Base-by-base conservation (phyloP, 1,140 invertebrate species). In the Myzus persicae region DNA sequence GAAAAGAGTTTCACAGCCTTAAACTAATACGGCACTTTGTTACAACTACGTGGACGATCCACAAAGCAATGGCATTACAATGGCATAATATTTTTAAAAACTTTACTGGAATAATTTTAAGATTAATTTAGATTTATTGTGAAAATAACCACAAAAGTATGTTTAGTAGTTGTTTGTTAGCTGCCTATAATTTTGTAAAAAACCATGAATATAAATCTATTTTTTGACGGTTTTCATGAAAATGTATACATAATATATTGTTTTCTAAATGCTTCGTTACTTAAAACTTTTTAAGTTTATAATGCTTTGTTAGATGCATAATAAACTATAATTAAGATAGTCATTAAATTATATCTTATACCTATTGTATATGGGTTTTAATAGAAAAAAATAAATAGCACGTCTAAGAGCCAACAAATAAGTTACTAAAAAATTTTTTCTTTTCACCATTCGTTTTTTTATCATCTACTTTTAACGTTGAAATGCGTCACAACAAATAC, bases 61-160 rank as follows among this genome's bases (percentile, higher is more conserved):
- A 36, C n/a, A 81, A 81, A 36, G 76, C 20, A 76, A 76, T 81
- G 67, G 1, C 31, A 76, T 76, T 18, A 76, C 20, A n/a, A 76
- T 82, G 7, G 36, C 7, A 11, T 38, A 82, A 82, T 82, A 38
- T 84, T 84, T 84, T 40, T 84, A 26, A 84, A 84, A 42, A 40
- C 82, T 11, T 81, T 36, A 14, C 38, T 14, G 40, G 82, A 42
- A 84, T 84, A 84, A 84, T 84, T 84, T 84, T 31, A 42, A 38
- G 24, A 84, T 84, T 84, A 42, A 84, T 84, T 84, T 84, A 42
- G 38, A 84, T 84, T 84, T 84, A 42, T 84, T 76, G 18, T 76
- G n/a, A 76, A n/a, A 31, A 67, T 67, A 67, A 67, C 31, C 9
- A 67, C 31, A n/a, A n/a, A n/a, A 76, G 59, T 76, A n/a, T 20